These are phyloP conservation scores for Panthera uncia DNA, from an alignment of 2,113 vertebrate genomes.

Conservation along the genomic window DNA sequence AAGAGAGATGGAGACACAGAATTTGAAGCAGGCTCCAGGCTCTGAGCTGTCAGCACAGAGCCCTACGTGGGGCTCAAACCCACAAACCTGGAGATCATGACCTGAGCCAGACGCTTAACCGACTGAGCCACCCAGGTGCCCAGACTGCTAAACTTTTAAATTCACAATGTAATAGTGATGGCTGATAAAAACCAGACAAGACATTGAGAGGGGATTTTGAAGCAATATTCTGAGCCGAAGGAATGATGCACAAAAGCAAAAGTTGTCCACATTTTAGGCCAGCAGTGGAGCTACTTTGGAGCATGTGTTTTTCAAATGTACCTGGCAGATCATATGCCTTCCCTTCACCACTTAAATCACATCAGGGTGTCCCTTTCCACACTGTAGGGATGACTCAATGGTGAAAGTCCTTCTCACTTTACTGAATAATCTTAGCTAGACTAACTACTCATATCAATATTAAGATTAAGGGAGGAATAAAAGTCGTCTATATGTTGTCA, in stretches of 20 bases:
- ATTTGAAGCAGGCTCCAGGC: too few species aligned
- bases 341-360: background rate
- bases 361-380: background rate
- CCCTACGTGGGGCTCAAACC: too few species aligned
- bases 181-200: background rate
- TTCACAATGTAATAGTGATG: background rate
- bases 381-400: background rate
- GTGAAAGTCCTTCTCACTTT: background rate
- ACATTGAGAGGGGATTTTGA: background rate
- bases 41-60: too few species aligned
- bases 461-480: constrained; percentile 6
- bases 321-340: background rate
- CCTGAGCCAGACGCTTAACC: too few species aligned
- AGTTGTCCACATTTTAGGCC: fast-evolving
- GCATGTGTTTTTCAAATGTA: background rate
- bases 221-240: background rate
- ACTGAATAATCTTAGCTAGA: background rate
- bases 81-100: too few species aligned
- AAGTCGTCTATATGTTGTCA: background rate
- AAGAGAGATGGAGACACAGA: too few species aligned
- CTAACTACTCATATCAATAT: background rate
- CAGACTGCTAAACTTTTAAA: background rate
- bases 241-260: background rate
- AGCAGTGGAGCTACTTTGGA: background rate
- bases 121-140: too few species aligned